Conservation (phyloP, 1,140 invertebrate genomes). For the Temnothorax curvispinosus region DNA sequence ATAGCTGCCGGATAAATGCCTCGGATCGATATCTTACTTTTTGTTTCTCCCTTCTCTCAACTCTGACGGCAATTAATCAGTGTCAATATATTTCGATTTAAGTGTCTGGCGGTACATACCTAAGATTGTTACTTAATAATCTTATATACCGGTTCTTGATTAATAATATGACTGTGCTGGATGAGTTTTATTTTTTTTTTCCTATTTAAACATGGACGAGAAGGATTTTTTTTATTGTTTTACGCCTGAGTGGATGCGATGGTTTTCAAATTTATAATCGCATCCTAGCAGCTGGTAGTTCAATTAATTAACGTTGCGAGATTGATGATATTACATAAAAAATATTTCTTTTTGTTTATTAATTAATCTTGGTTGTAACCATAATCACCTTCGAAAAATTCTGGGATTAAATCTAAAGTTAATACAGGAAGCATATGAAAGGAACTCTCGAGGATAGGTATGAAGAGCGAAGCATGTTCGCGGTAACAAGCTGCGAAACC, state of each 20-base stretch:
- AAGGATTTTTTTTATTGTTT: background rate
- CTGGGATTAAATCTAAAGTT: background rate
- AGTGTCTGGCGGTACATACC: background rate
- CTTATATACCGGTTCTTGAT: conserved; percentile 23
- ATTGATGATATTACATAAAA: conserved; percentile 36
- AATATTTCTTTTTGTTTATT: conserved; percentile 3
- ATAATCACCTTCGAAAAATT: background rate
- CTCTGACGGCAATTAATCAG: conserved; percentile 48
- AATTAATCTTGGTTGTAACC: conserved; percentile 18
- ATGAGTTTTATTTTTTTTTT: conserved; percentile 2
- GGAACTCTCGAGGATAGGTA: background rate
- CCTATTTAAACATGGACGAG: background rate
- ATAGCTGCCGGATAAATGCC: conserved; percentile 2
- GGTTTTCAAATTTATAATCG: conserved; percentile 18
- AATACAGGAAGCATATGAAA: background rate
- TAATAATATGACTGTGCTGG: conserved; percentile 9
- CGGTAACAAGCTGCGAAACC: conserved; percentile 42
- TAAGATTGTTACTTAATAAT: conserved; percentile 44
- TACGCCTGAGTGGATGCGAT: background rate
- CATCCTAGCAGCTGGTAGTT: background rate
- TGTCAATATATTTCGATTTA: conserved; percentile 49
- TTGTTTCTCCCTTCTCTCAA: background rate
- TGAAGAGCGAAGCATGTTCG: conserved; percentile 7
- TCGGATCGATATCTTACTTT: conserved; percentile 9
- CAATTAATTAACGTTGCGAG: conserved; percentile 25